phyloP scores from a whole-genome alignment of 2,113 vertebrate genomes.

The Shinisaurus crocodilurus region DNA sequence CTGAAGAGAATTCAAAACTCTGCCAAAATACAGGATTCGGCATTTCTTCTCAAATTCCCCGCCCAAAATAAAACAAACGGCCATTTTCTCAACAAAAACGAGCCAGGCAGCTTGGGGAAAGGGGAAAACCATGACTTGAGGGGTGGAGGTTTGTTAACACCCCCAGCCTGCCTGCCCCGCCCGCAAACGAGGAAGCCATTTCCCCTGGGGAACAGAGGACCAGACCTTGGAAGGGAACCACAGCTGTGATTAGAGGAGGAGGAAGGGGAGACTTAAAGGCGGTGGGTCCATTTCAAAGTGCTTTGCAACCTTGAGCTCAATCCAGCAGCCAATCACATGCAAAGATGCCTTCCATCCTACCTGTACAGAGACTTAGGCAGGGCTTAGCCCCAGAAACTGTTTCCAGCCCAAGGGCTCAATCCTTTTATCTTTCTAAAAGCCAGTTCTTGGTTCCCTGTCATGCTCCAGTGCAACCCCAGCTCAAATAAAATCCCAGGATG shows the following conservation, averaged over 20 bases:
- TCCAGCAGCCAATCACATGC: neutral
- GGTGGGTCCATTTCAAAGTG: neutral
- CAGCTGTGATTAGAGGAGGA: neutral
- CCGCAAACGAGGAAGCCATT: neutral
- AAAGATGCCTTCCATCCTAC: neutral
- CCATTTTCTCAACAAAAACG: neutral
- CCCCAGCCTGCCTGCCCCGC: neutral
- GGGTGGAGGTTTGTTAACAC: neutral
- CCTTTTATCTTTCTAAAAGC: neutral
- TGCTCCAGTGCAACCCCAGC: neutral
- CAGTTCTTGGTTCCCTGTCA: neutral
- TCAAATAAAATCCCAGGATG: neutral
- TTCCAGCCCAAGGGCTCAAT: neutral
- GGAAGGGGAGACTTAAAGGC: neutral
- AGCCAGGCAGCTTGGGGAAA: neutral
- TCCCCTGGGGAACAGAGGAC: neutral
- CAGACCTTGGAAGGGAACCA: neutral
- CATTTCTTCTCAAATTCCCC: neutral
- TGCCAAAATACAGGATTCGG: neutral
- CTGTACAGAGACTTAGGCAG: neutral
- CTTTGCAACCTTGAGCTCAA: neutral
- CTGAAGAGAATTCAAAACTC: neutral
- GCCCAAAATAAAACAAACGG: neutral
- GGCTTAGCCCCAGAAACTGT: neutral
- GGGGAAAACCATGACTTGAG: neutral